Percentiles rank a stretch among this genome's conserved stretches.
phyloP scores from a whole-genome alignment of 2,888 invertebrate genomes.

The Chaetoderma sp. region DNA sequence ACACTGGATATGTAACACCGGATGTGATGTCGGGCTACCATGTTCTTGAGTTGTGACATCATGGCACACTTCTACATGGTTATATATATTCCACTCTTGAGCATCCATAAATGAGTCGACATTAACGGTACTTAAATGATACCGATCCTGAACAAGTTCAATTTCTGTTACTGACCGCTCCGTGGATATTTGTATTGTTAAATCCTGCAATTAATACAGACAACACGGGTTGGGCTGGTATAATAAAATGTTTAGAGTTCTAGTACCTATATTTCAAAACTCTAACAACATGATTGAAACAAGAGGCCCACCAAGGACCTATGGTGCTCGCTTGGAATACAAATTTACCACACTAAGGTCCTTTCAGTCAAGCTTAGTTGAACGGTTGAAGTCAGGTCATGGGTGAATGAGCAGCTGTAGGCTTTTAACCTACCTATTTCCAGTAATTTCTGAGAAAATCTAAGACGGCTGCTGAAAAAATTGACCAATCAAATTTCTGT shows the following conservation, averaged over 20 bases:
- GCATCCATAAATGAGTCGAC: constrained; percentile 49
- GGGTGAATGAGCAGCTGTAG: too few species aligned
- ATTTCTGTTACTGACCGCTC: constrained; percentile 46
- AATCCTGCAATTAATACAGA: constrained; percentile 41
- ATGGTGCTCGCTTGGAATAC: too few species aligned
- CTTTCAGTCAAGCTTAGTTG: too few species aligned
- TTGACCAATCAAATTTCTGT: too few species aligned
- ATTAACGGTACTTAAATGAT: constrained; percentile 47
- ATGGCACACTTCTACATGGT: constrained; percentile 49
- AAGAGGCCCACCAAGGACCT: too few species aligned
- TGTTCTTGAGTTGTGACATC: constrained; percentile 48
- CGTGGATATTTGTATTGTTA: constrained; percentile 49
- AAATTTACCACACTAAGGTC: too few species aligned
- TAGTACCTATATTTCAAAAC: not conserved
- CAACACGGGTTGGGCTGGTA: too few species aligned
- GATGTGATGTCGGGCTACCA: constrained; percentile 48
- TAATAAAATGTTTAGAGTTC: not conserved
- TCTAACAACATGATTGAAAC: not conserved
- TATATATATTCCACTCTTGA: constrained; percentile 52
- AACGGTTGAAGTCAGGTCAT: too few species aligned
- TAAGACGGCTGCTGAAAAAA: too few species aligned
- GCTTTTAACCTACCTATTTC: too few species aligned
- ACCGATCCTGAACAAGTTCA: constrained; percentile 47
- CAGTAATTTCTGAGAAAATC: too few species aligned
- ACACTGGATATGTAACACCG: constrained; percentile 49